phyloP scores from a whole-genome alignment of 2,113 vertebrate genomes.

The Heptranchias perlo region DNA sequence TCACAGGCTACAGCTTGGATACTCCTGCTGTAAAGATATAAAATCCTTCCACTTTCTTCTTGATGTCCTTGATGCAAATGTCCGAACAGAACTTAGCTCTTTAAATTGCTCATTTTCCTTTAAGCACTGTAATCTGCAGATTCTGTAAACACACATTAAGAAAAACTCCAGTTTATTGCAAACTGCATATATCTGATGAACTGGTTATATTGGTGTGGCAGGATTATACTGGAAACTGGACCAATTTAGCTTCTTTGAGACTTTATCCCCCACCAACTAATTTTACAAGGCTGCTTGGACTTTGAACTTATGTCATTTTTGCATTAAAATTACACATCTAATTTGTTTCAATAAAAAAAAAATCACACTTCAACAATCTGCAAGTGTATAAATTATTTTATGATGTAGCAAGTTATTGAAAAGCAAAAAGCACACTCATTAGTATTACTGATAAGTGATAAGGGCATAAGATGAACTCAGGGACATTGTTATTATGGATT shows the following conservation, averaged over 20 bases:
- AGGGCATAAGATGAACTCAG: conserved; percentile 51
- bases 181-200: background rate
- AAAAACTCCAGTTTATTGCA: background rate
- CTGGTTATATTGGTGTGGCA: background rate
- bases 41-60: background rate
- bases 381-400: conserved; percentile 47
- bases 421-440: conserved; percentile 53
- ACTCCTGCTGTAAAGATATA: background rate
- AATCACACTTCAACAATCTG: conserved; percentile 12
- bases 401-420: conserved; percentile 50
- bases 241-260: background rate
- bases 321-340: background rate
- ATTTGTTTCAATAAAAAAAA: background rate
- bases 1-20: background rate
- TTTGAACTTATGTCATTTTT: background rate
- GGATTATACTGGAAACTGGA: background rate
- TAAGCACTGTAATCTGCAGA: background rate
- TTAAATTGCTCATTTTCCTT: background rate
- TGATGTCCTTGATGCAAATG: background rate
- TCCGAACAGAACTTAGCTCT: background rate
- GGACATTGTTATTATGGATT: conserved; percentile 52
- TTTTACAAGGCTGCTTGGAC: background rate
- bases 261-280: background rate
- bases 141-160: background rate
- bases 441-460: conserved; percentile 55